Percentiles rank a stretch among this genome's conserved stretches.
Evolutionary conservation across 2,888 invertebrate species (phyloP).

Genomic region (Globia sparganii): DNA sequence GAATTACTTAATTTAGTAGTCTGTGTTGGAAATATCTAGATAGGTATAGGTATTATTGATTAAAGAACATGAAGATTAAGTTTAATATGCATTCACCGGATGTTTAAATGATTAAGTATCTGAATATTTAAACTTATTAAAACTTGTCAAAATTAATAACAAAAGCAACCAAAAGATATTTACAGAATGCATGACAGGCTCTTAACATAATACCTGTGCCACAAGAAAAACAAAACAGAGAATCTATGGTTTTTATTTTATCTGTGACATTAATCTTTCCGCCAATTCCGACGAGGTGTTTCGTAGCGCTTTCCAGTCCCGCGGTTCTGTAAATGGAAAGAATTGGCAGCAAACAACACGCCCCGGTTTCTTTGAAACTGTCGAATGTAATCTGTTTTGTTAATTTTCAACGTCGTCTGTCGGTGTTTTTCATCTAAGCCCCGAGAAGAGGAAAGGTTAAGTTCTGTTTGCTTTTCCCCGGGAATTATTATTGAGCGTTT

Average conservation of each 20-base stretch:
- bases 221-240: constrained; percentile 17
- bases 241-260: constrained; percentile 61
- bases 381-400: constrained; percentile 89
- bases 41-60: constrained; percentile 31
- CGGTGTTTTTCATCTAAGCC: constrained; percentile 80
- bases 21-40: not conserved
- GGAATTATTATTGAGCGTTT: constrained; percentile 76
- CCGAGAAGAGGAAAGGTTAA: constrained; percentile 74
- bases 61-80: constrained; percentile 9
- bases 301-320: constrained; percentile 68
- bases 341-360: constrained; percentile 83
- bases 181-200: constrained; percentile 34
- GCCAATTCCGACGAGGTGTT: constrained; percentile 67
- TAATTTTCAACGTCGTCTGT: constrained; percentile 85
- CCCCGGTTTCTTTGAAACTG: constrained; percentile 80
- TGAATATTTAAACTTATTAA: constrained; percentile 3
- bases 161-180: constrained; percentile 16
- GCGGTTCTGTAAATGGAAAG: constrained; percentile 82
- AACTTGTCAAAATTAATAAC: constrained; percentile 16
- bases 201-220: constrained; percentile 30
- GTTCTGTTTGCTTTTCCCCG: constrained; percentile 72
- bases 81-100: constrained; percentile 26
- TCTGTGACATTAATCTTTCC: constrained; percentile 63
- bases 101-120: constrained; percentile 15
- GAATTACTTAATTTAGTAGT: constrained; percentile 37